phyloP scores from a whole-genome alignment of 1,140 invertebrate species.

The Aphis craccivora region DNA sequence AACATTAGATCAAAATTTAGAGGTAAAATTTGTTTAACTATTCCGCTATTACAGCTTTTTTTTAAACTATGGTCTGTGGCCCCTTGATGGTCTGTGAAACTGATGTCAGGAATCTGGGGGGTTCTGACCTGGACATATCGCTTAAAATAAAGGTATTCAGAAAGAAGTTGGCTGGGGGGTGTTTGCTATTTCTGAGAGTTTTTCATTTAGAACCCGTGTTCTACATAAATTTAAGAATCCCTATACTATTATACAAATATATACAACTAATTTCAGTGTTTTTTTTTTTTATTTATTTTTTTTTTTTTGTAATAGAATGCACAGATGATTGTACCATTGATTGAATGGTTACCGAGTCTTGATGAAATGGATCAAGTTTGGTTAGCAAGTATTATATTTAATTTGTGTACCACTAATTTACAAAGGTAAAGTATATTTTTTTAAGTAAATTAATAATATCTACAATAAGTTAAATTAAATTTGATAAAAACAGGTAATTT shows the following conservation, averaged over 20 bases:
- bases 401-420: slow-evolving; percentile 57
- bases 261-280: not conserved
- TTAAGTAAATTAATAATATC: not conserved
- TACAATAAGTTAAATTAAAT: not conserved
- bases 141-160: too few relatives aligned
- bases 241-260: not conserved
- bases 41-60: not conserved
- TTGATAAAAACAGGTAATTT: not conserved
- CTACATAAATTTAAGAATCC: too few relatives aligned
- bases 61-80: too few relatives aligned
- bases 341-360: slow-evolving; percentile 57
- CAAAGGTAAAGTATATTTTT: slow-evolving; percentile 53
- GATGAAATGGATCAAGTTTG: slow-evolving; percentile 58
- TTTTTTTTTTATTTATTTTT: not conserved
- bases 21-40: slow-evolving; percentile 43
- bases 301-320: slow-evolving; percentile 56
- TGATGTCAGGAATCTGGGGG: too few relatives aligned
- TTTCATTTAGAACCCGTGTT: too few relatives aligned
- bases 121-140: too few relatives aligned
- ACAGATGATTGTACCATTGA: slow-evolving; percentile 54
- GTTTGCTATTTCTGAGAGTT: too few relatives aligned
- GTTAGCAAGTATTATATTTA: slow-evolving; percentile 58
- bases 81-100: too few relatives aligned
- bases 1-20: slow-evolving; percentile 51
- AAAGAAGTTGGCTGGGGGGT: too few relatives aligned